These are phyloP conservation scores for Gadus macrocephalus DNA, from an alignment of 2,113 vertebrate species.

Conservation along the genomic window DNA sequence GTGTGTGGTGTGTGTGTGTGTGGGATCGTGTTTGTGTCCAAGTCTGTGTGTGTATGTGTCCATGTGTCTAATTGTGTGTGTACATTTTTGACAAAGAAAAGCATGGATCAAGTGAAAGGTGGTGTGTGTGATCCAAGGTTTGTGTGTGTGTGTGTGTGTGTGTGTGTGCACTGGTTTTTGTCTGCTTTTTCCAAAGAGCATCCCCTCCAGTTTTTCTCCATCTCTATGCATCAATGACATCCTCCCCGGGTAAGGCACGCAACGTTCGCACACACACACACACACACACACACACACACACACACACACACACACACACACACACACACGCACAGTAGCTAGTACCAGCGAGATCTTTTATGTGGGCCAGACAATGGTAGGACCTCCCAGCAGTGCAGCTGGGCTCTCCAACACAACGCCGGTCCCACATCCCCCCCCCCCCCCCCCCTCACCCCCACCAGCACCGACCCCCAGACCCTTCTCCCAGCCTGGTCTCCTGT, in stretches of 20 bases:
- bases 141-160: too few species aligned
- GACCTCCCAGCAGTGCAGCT: constrained; percentile 90
- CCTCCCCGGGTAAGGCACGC: too few species aligned
- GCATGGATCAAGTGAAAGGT: too few species aligned
- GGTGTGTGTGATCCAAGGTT: too few species aligned
- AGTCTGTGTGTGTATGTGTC: neutral
- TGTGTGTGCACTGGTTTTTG: constrained; percentile 3
- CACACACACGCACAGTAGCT: too few species aligned
- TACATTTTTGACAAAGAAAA: constrained; percentile 15
- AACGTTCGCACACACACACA: too few species aligned
- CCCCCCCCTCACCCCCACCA: constrained; percentile 38
- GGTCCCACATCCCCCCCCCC: constrained; percentile 53
- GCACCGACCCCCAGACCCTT: constrained; percentile 48
- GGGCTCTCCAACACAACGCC: constrained; percentile 75
- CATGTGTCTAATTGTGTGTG: constrained; percentile 13
- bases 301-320: too few species aligned
- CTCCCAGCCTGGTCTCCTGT: constrained; percentile 47
- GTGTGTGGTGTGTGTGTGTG: constrained; percentile 57
- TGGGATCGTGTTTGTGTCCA: constrained; percentile 41
- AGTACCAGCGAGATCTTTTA: constrained; percentile 52
- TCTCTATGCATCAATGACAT: too few species aligned
- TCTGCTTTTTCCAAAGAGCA: too few species aligned
- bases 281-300: too few species aligned
- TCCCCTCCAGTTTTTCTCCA: too few species aligned
- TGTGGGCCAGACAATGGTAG: constrained; percentile 78